Evolutionary conservation across 2,113 vertebrate genomes (phyloP).

Genomic region (Bostrychus sinensis): DNA sequence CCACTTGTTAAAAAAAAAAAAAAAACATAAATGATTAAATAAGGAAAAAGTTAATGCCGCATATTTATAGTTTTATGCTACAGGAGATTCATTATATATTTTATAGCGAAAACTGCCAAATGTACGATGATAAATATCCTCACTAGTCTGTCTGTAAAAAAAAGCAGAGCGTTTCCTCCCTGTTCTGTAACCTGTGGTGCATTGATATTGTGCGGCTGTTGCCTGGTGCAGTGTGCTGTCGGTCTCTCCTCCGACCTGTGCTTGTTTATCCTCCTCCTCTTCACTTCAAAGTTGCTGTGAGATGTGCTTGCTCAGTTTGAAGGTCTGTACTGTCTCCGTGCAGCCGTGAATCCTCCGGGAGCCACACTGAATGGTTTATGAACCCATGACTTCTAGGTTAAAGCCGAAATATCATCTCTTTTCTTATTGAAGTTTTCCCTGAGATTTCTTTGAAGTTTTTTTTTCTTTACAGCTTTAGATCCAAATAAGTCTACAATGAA

Average conservation of each 20-base stretch:
- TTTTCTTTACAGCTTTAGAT: conserved; percentile 1
- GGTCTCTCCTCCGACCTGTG: conserved; percentile 9
- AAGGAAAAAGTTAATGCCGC: too few relatives aligned
- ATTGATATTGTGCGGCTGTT: neutral
- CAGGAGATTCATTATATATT: too few relatives aligned
- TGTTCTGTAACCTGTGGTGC: neutral
- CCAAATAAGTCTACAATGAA: conserved; percentile 3
- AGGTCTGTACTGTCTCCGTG: conserved; percentile 38
- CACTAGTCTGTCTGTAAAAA: neutral
- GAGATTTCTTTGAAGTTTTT: conserved; percentile 15
- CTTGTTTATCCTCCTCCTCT: conserved; percentile 23
- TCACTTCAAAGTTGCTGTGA: conserved; percentile 48
- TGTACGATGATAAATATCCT: neutral
- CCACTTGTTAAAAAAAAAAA: too few relatives aligned
- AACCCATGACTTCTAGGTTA: conserved; percentile 32
- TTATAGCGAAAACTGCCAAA: too few relatives aligned
- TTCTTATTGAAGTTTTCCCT: neutral
- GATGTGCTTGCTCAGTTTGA: conserved; percentile 22
- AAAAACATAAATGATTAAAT: too few relatives aligned
- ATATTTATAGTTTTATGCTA: too few relatives aligned
- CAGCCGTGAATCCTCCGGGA: conserved; percentile 19
- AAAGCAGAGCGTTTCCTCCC: neutral
- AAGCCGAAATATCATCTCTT: conserved; percentile 14
- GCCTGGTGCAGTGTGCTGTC: neutral
- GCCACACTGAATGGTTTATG: conserved; percentile 29